Conservation (phyloP, 2,888 invertebrate genomes). For the Gryllus longicercus region DNA sequence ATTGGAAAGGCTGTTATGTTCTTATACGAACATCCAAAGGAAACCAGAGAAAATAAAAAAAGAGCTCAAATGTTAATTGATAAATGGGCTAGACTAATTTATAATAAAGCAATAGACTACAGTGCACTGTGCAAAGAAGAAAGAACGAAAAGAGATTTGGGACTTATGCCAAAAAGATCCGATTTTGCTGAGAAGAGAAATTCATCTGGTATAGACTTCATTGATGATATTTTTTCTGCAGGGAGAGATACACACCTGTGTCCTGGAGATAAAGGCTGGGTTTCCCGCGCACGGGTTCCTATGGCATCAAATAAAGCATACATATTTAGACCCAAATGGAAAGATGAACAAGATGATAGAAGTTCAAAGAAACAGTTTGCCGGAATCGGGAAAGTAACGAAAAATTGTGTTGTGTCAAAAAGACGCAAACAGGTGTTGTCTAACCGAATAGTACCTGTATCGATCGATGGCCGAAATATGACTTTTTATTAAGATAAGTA, state of each 20-base stretch:
- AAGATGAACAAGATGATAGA: conserved; percentile 80
- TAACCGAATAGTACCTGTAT: neutral
- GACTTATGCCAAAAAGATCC: neutral
- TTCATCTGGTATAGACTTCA: neutral
- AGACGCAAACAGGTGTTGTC: neutral
- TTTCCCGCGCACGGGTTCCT: conserved; percentile 91
- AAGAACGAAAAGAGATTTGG: neutral
- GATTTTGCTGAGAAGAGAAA: neutral
- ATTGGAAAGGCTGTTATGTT: conserved; percentile 99
- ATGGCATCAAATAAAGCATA: conserved; percentile 94
- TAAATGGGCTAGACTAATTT: conserved; percentile 98
- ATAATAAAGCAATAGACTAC: conserved; percentile 89
- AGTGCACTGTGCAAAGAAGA: conserved; percentile 49
- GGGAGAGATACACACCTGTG: conserved; percentile 56
- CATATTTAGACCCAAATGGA: conserved; percentile 88
- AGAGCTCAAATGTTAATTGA: conserved; percentile 88
- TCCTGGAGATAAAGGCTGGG: conserved; percentile 95
- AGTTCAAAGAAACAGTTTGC: neutral
- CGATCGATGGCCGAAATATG: neutral
- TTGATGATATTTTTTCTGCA: neutral
- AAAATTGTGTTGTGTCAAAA: neutral
- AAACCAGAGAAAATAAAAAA: conserved; percentile 86
- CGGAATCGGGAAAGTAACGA: neutral
- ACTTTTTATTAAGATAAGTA: neutral
- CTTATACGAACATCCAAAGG: conserved; percentile 96